Percentiles rank a stretch among this genome's conserved stretches.
Evolutionary conservation across 1,140 invertebrate species (phyloP).

Genomic region (Aphis craccivora): DNA sequence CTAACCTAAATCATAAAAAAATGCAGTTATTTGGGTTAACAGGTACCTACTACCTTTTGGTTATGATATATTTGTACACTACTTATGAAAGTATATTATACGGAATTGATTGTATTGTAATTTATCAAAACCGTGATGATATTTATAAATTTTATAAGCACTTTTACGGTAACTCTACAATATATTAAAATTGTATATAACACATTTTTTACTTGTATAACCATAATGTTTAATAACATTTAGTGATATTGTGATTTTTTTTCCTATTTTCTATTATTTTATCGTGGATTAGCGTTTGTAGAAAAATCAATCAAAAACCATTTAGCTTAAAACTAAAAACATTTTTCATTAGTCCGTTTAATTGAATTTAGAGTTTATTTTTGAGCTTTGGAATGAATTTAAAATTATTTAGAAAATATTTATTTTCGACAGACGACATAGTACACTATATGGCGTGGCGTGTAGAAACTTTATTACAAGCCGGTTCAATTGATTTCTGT

Average conservation of each 20-base stretch:
- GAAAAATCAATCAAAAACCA: neutral
- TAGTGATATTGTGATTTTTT: neutral
- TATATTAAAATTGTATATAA: too few relatives aligned
- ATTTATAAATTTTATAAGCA: neutral
- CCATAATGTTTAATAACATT: neutral
- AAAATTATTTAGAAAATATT: neutral
- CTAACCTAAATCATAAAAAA: too few relatives aligned
- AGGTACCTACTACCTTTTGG: neutral
- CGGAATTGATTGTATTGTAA: neutral
- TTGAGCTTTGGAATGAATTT: neutral
- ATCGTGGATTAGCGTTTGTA: neutral
- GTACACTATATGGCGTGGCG: neutral
- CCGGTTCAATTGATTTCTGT: slow-evolving; percentile 6
- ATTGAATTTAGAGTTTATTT: neutral
- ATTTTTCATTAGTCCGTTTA: neutral
- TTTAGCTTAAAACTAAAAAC: neutral
- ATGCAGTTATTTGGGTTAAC: neutral
- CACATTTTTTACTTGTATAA: neutral
- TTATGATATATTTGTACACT: neutral
- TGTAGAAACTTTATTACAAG: neutral
- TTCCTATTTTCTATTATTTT: neutral
- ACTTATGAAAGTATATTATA: neutral
- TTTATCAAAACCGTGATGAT: neutral
- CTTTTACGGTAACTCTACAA: neutral
- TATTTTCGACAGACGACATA: neutral